A percentile compares a stretch with the other conserved stretches of the same genome.
Conservation (phyloP, 2,797 vertebrate species). For the Pipistrellus pipistrellus region DNA sequence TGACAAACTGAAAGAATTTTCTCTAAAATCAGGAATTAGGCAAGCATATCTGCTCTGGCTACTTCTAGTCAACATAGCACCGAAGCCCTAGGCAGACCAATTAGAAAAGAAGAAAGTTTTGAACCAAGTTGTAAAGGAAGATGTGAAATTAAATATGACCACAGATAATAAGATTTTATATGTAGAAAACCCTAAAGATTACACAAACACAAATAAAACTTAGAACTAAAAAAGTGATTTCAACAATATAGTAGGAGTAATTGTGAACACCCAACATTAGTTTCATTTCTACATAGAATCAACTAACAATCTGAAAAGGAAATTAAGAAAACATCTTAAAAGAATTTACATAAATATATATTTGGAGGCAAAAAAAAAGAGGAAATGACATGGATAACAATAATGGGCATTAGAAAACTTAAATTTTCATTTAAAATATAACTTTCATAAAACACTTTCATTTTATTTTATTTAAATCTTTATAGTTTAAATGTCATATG, state of each 20-base stretch:
- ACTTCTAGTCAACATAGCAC: neutral
- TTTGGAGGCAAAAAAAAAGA: neutral
- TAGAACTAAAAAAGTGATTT: neutral
- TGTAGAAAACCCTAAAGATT: neutral
- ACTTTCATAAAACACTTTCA: neutral
- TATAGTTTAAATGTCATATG: too few species aligned
- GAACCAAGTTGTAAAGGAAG: neutral
- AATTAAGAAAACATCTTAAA: neutral
- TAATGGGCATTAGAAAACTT: neutral
- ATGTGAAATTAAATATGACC: neutral
- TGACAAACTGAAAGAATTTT: neutral
- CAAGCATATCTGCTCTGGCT: neutral
- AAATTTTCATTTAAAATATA: conserved; percentile 13
- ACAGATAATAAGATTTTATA: neutral
- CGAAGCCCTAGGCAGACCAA: neutral
- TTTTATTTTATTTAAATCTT: neutral
- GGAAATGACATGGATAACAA: neutral
- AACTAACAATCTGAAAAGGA: neutral
- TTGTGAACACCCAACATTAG: neutral
- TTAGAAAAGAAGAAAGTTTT: neutral
- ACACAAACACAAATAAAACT: neutral
- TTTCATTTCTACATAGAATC: neutral
- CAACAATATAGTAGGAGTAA: neutral
- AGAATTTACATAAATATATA: neutral
- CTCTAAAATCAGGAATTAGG: neutral